Conservation (phyloP, 2,113 vertebrate genomes). For the Cryptotis parvus region DNA sequence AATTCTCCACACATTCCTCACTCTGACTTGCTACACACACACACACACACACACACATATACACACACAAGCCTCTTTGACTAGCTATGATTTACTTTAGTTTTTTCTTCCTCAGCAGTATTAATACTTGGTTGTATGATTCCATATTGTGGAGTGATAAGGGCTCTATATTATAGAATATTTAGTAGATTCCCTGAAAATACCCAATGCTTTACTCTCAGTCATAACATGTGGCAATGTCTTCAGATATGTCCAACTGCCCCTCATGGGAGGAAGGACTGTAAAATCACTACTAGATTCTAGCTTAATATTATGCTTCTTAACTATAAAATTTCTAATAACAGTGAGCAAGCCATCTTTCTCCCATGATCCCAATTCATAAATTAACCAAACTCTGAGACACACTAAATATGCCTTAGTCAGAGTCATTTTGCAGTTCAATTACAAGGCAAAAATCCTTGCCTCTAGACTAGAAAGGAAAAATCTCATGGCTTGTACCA, state of each 20-base stretch:
- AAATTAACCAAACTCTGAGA: conserved; percentile 50
- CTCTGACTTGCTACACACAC: too few species aligned
- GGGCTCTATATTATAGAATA: neutral
- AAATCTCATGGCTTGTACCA: conserved; percentile 79
- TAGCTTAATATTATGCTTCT: neutral
- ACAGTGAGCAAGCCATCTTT: conserved; percentile 39
- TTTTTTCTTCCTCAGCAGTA: neutral
- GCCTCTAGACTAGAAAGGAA: conserved; percentile 58
- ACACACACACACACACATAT: too few species aligned
- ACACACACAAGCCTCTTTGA: too few species aligned
- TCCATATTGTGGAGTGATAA: neutral
- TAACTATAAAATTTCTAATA: conserved; percentile 30
- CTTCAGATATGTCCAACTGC: neutral
- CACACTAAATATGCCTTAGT: conserved; percentile 15
- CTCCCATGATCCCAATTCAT: conserved; percentile 39
- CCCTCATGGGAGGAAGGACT: neutral
- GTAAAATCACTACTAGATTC: neutral
- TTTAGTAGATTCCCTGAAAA: neutral
- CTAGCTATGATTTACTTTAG: neutral
- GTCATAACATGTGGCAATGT: neutral
- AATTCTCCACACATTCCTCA: too few species aligned
- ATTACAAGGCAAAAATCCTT: conserved; percentile 56
- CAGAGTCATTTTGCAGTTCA: conserved; percentile 41
- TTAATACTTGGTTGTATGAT: neutral
- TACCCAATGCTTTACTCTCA: neutral